Base-by-base conservation (phyloP, 2,888 invertebrate genomes). In the Noctua fimbriata region DNA sequence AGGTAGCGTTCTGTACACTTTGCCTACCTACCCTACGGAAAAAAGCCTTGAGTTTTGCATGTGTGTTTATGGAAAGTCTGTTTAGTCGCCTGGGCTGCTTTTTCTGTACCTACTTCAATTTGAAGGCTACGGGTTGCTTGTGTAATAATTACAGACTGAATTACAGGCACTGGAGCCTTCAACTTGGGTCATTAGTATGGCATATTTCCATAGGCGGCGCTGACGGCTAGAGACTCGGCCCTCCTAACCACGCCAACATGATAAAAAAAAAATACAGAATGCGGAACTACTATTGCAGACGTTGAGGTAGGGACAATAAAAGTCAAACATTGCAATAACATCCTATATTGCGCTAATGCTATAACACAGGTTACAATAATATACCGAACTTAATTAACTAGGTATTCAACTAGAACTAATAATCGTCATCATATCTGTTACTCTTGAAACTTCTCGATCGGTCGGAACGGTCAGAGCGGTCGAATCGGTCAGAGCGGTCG, bases 361-460 rank as follows among this genome's bases (percentile, higher is more conserved):
- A 82, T 78, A 82, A 75, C 82, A 82, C 70, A 82, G 86, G 21
- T 69, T 60, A 32, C n/a, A 63, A 58, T 69, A 69, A 71, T 58
- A 69, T 67, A 71, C 36, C 49, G 16, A 28, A 10, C 69, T 36
- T 49, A 65, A 55, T 32, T 73, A 85, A 60, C 41, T 71, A 60
- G 21, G 70, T 28, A 60, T 52, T 41, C 14, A 69, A 73, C 47
- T 44, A 55, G n/a, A 41, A 76, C 28, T 76, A 70, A 69, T 85
- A 86, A 52, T 88, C 80, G 24, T 89, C 89, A 1, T 89, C 89
- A 1, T 89, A 89, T 78, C 83, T 47, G 71, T 66, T 85, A 36
- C 69, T 84, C 47, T 69, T 83, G 24, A 69, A 69, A 63, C 73
- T 85, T 58, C 74, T 81, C 7, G 69, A 80, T 67, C 67, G 44